Conservation (phyloP, 2,888 invertebrate species). For the Resseliella maxima region DNA sequence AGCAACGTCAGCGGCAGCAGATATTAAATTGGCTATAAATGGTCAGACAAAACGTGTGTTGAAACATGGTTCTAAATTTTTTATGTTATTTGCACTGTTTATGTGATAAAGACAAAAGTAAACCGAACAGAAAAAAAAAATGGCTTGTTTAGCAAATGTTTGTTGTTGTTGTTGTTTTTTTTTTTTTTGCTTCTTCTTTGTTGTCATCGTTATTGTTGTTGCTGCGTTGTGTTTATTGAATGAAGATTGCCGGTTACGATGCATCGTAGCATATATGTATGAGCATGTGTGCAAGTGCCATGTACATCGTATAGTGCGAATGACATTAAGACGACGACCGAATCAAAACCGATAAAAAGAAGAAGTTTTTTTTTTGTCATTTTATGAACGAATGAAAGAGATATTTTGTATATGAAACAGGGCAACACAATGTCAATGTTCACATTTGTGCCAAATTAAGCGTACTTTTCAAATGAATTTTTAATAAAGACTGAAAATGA, state of each 20-base stretch:
- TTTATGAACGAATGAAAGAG: not conserved
- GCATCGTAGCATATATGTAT: not conserved
- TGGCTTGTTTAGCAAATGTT: conserved; percentile 41
- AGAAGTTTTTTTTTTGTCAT: conserved; percentile 45
- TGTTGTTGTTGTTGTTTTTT: no score
- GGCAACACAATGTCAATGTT: conserved; percentile 30
- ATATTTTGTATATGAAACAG: not conserved
- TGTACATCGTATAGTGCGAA: not conserved
- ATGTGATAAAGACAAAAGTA: conserved; percentile 16
- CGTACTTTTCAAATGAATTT: conserved; percentile 31
- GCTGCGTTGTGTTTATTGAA: not conserved
- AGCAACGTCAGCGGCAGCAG: not conserved
- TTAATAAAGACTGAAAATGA: not conserved
- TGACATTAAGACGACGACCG: not conserved
- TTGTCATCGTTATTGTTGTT: not conserved
- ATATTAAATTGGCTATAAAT: conserved; percentile 46
- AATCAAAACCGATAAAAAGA: not conserved
- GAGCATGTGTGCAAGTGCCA: not conserved
- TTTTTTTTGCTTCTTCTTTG: no score
- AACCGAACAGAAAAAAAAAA: conserved; percentile 17
- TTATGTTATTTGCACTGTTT: not conserved
- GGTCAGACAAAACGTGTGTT: conserved; percentile 4
- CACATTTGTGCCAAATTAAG: conserved; percentile 41
- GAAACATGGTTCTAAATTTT: conserved; percentile 12
- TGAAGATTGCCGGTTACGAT: not conserved